Evolutionary conservation across 2,113 vertebrate genomes (phyloP).

Genomic region (Acrocephalus kingi): DNA sequence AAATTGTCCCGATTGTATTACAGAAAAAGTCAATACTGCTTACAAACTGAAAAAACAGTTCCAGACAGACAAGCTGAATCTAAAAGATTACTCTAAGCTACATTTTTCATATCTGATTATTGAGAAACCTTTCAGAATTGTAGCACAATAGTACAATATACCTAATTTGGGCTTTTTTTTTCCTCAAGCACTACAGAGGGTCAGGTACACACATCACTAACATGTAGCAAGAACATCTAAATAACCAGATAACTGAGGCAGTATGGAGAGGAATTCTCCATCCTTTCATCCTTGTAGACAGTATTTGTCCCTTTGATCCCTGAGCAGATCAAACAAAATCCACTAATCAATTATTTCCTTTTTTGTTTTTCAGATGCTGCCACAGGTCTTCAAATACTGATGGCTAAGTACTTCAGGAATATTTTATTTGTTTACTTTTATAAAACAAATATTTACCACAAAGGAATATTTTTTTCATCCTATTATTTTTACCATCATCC

Average conservation of each 20-base stretch:
- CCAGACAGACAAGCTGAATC: no score
- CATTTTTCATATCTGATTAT: neutral
- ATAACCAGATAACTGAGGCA: constrained; percentile 57
- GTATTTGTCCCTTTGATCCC: constrained; percentile 70
- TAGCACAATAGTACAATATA: neutral
- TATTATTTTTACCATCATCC: neutral
- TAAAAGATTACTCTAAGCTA: neutral
- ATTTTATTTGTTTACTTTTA: constrained; percentile 55
- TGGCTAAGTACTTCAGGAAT: constrained; percentile 51
- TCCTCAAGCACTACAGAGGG: neutral
- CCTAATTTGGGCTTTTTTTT: neutral
- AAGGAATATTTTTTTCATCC: neutral
- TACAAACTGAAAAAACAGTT: neutral
- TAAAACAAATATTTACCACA: constrained; percentile 41
- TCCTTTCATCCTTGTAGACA: constrained; percentile 64
- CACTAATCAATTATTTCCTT: constrained; percentile 68
- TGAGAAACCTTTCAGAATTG: neutral
- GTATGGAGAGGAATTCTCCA: constrained; percentile 38
- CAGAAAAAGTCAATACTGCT: neutral
- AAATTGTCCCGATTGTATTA: neutral
- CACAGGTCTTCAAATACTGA: constrained; percentile 57
- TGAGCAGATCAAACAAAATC: constrained; percentile 65
- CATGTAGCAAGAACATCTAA: constrained; percentile 16
- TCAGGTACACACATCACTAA: constrained; percentile 29
- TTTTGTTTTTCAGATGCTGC: constrained; percentile 63